phyloP scores from a whole-genome alignment of 2,888 invertebrate genomes.

The Aphodius sticticus region DNA sequence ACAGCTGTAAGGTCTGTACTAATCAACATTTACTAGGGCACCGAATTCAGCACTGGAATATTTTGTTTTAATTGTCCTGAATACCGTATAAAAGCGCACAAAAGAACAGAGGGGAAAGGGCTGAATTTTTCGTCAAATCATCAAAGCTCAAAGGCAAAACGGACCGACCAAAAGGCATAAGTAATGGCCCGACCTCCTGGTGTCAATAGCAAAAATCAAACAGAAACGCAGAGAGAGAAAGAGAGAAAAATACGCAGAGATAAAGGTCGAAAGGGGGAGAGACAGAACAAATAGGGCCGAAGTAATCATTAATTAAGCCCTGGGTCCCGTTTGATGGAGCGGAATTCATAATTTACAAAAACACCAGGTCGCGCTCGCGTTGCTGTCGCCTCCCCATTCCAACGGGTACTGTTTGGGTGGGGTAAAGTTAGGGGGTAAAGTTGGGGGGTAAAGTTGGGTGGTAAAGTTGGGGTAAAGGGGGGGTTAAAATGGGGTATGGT shows the following conservation, averaged over 20 bases:
- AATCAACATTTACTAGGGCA: too few relatives aligned
- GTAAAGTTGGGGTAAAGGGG: background rate
- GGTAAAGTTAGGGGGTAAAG: too few relatives aligned
- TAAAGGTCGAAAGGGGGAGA: background rate
- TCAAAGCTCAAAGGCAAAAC: too few relatives aligned
- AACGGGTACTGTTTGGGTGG: background rate
- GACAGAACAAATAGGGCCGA: background rate
- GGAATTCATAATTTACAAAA: slow-evolving; percentile 27
- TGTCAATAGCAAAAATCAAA: slow-evolving; percentile 23
- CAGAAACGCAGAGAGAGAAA: background rate
- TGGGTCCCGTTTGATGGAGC: slow-evolving; percentile 12
- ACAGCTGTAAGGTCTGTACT: too few relatives aligned
- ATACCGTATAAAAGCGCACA: too few relatives aligned
- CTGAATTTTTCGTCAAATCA: too few relatives aligned
- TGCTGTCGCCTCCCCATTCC: background rate
- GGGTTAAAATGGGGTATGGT: background rate
- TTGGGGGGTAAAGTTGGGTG: background rate
- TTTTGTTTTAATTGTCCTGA: too few relatives aligned
- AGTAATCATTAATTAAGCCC: slow-evolving; percentile 21
- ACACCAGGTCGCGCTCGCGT: slow-evolving; percentile 14
- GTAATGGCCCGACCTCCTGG: too few relatives aligned
- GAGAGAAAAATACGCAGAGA: background rate
- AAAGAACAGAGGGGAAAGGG: too few relatives aligned
- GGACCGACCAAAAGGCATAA: too few relatives aligned
- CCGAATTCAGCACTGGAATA: too few relatives aligned